Conservation (phyloP, 37 sponge, comb jelly and placozoan genomes). For the Cladorhizidae sp. region DNA sequence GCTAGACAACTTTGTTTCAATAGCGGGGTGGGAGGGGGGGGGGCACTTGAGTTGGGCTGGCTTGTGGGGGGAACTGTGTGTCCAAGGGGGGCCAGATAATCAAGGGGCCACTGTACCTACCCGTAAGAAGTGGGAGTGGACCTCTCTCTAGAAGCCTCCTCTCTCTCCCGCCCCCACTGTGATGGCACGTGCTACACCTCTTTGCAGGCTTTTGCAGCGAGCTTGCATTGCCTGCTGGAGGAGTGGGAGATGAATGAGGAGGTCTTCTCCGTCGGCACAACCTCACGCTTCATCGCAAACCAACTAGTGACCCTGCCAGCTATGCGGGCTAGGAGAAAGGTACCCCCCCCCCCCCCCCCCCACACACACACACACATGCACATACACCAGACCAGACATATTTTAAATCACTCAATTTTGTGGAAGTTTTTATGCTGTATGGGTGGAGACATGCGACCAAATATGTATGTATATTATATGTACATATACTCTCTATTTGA, state of each 20-base stretch:
- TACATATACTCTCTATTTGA: no score
- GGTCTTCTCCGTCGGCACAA: conserved; percentile 67
- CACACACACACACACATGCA: background rate
- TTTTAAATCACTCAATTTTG: background rate
- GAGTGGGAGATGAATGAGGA: conserved; percentile 54
- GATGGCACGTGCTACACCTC: no score
- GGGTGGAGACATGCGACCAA: no score
- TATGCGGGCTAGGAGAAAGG: conserved; percentile 55
- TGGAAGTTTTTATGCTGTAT: no score
- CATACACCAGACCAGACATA: background rate
- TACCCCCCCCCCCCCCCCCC: background rate
- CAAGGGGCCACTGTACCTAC: no score
- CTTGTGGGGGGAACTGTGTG: no score
- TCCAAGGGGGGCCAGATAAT: no score
- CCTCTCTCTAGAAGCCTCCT: background rate
- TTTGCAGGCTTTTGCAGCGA: conserved; percentile 35
- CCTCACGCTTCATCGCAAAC: conserved; percentile 59
- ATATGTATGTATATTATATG: no score
- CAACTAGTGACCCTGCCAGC: conserved; percentile 37
- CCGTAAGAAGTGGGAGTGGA: background rate
- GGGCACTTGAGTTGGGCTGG: no score
- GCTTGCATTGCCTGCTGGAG: conserved; percentile 31
- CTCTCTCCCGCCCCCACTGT: conserved; percentile 2
- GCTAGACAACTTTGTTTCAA: no score
- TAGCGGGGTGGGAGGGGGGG: no score